These are phyloP conservation scores for Tenualosa ilisha DNA, from an alignment of 2,797 vertebrate genomes.

Conservation along the genomic window DNA sequence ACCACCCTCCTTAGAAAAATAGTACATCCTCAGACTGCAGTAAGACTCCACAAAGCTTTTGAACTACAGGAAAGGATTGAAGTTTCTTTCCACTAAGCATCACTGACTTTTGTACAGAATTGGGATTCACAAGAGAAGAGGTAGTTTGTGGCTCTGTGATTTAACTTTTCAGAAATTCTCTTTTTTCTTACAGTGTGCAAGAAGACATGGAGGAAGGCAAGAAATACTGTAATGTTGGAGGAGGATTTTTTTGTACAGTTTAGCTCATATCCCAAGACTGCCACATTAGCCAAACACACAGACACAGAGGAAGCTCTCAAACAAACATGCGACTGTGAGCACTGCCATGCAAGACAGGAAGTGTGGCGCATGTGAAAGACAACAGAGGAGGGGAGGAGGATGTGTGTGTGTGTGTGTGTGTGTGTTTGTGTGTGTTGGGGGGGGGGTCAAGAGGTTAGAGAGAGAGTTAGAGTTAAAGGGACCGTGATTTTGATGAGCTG, in stretches of 20 bases:
- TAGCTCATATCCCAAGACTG: slow-evolving; percentile 43
- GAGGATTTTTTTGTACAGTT: neutral
- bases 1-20: too few species aligned
- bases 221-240: neutral
- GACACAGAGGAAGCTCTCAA: slow-evolving; percentile 47
- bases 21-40: neutral
- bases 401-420: neutral
- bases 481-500: neutral
- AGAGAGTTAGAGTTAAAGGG: neutral
- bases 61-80: neutral
- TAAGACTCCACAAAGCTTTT: neutral
- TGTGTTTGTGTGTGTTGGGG: neutral
- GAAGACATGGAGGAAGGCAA: slow-evolving; percentile 19
- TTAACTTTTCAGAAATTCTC: neutral
- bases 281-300: slow-evolving; percentile 53
- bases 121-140: too few species aligned
- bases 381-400: neutral
- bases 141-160: neutral
- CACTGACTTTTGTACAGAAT: neutral
- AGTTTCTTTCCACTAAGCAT: neutral
- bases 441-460: neutral
- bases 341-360: slow-evolving; percentile 60
- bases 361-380: slow-evolving; percentile 24
- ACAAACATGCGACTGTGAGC: slow-evolving; percentile 55
- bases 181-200: neutral